These are phyloP conservation scores for Todus mexicanus DNA, from an alignment of 2,797 vertebrate species.

Conservation along the genomic window DNA sequence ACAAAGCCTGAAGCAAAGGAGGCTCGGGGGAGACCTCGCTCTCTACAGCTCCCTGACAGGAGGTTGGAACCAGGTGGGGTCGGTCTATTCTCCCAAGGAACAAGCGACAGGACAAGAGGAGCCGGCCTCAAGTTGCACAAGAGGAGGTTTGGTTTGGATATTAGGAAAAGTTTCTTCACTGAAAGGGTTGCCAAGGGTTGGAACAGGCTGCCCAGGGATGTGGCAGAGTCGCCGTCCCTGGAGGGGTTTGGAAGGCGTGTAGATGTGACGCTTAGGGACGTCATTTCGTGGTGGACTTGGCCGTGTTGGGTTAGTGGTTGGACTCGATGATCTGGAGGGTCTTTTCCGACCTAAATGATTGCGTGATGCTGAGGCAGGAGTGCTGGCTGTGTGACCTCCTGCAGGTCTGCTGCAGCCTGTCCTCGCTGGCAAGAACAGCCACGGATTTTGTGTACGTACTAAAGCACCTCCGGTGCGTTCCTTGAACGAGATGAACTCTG, in stretches of 20 bases:
- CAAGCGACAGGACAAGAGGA: background rate
- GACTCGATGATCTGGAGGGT: background rate
- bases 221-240: background rate
- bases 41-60: background rate
- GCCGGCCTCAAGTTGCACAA: background rate
- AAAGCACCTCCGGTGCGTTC: background rate
- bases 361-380: background rate
- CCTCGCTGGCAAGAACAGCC: background rate
- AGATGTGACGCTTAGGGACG: too few relatives aligned
- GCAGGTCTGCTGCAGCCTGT: background rate
- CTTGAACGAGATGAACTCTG: too few relatives aligned
- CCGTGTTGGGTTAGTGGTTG: background rate
- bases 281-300: background rate
- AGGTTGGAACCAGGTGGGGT: background rate
- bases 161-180: background rate
- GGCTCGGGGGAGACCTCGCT: background rate
- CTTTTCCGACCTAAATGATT: background rate
- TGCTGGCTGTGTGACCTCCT: rapidly evolving
- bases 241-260: background rate
- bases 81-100: background rate
- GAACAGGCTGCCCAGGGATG: background rate
- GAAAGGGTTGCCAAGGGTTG: background rate
- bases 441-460: background rate
- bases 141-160: background rate
- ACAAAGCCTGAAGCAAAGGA: background rate